phyloP scores from a whole-genome alignment of 2,797 vertebrate species.

The Gymnopithys bicolor region DNA sequence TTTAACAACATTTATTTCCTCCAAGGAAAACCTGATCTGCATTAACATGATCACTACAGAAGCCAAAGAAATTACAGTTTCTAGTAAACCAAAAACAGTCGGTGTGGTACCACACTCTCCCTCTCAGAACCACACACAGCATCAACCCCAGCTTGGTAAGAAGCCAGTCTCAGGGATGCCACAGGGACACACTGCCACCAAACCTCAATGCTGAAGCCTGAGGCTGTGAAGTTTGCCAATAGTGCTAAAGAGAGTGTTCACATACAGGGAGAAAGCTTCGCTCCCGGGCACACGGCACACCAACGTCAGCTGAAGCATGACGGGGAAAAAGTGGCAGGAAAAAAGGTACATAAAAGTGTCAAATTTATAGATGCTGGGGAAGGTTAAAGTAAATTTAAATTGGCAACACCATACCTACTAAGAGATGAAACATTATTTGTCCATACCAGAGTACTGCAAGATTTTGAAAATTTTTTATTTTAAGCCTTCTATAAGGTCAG shows the following conservation, averaged over 20 bases:
- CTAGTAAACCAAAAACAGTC: neutral
- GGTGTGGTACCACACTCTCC: neutral
- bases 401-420: neutral
- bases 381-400: neutral
- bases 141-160: neutral
- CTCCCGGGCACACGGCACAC: accelerated
- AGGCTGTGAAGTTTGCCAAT: neutral
- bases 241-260: neutral
- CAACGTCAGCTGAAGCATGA: accelerated
- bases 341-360: neutral
- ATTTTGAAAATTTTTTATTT: slow-evolving; percentile 24
- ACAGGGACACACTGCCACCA: accelerated
- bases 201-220: neutral
- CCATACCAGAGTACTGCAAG: neutral
- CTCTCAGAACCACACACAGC: neutral
- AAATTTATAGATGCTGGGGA: neutral
- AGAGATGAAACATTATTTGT: neutral
- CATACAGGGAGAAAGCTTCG: accelerated
- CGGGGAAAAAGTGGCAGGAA: neutral
- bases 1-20: neutral
- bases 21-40: neutral
- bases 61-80: neutral
- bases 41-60: neutral
- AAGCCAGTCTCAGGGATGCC: no score
- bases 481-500: neutral